Evolutionary conservation across 1,140 invertebrate species (phyloP), one percentile per base, ranked within the genome.

Genomic region (Sinella curviseta): DNA sequence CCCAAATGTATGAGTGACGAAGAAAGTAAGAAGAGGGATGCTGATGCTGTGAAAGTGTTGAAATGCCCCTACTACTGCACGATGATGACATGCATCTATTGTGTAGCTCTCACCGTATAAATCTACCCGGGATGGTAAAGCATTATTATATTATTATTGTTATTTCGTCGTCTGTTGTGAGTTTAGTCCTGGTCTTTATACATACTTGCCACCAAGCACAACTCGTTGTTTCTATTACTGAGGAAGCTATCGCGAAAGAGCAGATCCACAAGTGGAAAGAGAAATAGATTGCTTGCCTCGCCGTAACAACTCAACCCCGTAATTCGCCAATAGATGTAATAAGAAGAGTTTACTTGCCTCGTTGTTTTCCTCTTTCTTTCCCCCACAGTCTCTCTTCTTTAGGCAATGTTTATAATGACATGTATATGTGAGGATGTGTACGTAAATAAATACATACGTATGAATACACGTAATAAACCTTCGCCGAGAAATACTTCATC

Each of bases 221-320:
- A 20, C 39, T 48, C 20, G 39, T 48, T 20, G 39, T 48, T 48
- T 48, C 20, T 48, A 20, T 20, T 48, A 20, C 20, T 48, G 39
- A 20, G 39, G 8, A 48, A 12, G 39, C 39, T 70, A 70, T 70
- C 65, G 8, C 65, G 4, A 70, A 70, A 33, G 65, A 70, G 65
- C 65, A 70, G 65, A 70, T 70, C 65, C 65, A n/a, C 31, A 70
- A 70, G 65, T 70, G 65, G 65, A 70, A 33, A 70, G 31, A 60
- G 30, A 33, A 70, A 70, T 70, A 70, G 65, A 70, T 70, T 70
- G 65, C 65, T 30, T 31, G 65, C 65, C 31, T 70, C 65, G 65
- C 31, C 65, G 65, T 70, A 70, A 70, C 65, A 70, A 70, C 65
- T 70, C 65, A 70, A 70, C 65, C 65, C 65, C 65, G 65, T 70